Conservation (phyloP, 2,888 invertebrate genomes). For the Pollenia labialis region DNA sequence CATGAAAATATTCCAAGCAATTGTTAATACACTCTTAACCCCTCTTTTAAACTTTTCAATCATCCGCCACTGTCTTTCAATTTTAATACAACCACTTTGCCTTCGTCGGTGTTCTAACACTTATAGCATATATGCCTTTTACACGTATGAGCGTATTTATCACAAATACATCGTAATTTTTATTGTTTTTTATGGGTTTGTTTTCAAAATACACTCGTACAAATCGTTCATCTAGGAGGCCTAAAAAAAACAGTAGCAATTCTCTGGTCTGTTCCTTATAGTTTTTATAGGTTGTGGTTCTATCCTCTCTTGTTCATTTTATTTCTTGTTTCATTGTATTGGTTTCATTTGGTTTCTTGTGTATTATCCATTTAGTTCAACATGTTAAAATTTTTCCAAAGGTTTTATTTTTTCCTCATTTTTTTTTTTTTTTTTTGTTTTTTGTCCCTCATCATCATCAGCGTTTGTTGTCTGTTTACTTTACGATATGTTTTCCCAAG, state of each 20-base stretch:
- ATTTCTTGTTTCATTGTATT: constrained; percentile 9
- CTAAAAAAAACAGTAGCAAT: constrained; percentile 17
- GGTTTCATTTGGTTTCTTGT: constrained; percentile 33
- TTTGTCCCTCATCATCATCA: constrained; percentile 9
- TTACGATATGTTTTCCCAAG: constrained; percentile 47
- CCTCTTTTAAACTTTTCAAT: too few species aligned
- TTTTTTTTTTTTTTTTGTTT: background rate
- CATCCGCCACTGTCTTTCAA: background rate
- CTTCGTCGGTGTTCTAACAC: constrained; percentile 11
- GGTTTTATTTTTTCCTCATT: background rate
- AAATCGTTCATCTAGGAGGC: constrained; percentile 27
- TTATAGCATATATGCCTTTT: background rate
- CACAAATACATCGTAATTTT: constrained; percentile 47
- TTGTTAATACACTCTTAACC: too few species aligned
- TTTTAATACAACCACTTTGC: constrained; percentile 11
- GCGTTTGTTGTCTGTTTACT: constrained; percentile 31
- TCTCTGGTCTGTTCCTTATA: background rate
- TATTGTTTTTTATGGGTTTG: constrained; percentile 51
- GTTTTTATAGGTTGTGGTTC: background rate
- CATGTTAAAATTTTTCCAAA: background rate
- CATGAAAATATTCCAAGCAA: too few species aligned
- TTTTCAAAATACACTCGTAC: constrained; percentile 12
- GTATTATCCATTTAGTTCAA: constrained; percentile 5
- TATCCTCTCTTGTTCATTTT: background rate
- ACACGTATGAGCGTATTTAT: constrained; percentile 41